These are phyloP conservation scores for Ia io DNA, from an alignment of 2,113 vertebrate genomes.

Conservation along the genomic window DNA sequence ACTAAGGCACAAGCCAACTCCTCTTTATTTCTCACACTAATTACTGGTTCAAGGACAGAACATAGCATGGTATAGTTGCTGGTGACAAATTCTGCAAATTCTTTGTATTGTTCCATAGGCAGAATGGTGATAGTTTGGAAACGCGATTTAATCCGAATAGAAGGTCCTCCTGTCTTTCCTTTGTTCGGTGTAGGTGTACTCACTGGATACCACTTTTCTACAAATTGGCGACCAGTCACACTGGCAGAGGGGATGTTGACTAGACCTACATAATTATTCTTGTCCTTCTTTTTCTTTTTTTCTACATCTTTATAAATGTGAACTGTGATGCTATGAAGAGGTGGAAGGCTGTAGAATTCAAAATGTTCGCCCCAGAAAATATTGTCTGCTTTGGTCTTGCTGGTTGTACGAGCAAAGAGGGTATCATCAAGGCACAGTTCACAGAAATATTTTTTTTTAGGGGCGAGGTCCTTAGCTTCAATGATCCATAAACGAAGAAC, in stretches of 20 bases:
- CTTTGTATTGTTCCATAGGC: slow-evolving; percentile 99
- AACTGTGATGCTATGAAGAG: slow-evolving; percentile 91
- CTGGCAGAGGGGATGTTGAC: slow-evolving; percentile 93
- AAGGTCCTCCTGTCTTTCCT: slow-evolving; percentile 91
- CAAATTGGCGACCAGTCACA: slow-evolving; percentile 92
- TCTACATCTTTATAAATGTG: slow-evolving; percentile 96
- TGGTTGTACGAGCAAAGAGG: slow-evolving; percentile 96
- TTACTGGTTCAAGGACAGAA: slow-evolving; percentile 95
- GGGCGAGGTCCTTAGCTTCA: slow-evolving; percentile 95
- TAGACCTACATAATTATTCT: slow-evolving; percentile 96
- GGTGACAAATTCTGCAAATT: slow-evolving; percentile 97
- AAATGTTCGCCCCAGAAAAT: slow-evolving; percentile 99
- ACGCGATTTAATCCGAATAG: slow-evolving; percentile 95
- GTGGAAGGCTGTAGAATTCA: slow-evolving; percentile 90
- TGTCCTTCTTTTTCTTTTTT: slow-evolving; percentile 98
- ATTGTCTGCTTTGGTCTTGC: slow-evolving; percentile 93
- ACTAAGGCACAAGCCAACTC: slow-evolving; percentile 97
- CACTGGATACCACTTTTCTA: slow-evolving; percentile 98
- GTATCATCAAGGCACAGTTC: slow-evolving; percentile 98
- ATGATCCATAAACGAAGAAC: slow-evolving; percentile 97
- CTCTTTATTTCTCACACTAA: slow-evolving; percentile 96
- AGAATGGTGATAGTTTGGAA: slow-evolving; percentile 95
- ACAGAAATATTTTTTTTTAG: slow-evolving; percentile 98
- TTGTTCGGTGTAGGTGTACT: slow-evolving; percentile 95
- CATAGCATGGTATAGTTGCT: slow-evolving; percentile 94